Evolutionary conservation across 2,888 invertebrate species (phyloP), one percentile per base, ranked within the genome.

Genomic region (Drosophila ezoana): DNA sequence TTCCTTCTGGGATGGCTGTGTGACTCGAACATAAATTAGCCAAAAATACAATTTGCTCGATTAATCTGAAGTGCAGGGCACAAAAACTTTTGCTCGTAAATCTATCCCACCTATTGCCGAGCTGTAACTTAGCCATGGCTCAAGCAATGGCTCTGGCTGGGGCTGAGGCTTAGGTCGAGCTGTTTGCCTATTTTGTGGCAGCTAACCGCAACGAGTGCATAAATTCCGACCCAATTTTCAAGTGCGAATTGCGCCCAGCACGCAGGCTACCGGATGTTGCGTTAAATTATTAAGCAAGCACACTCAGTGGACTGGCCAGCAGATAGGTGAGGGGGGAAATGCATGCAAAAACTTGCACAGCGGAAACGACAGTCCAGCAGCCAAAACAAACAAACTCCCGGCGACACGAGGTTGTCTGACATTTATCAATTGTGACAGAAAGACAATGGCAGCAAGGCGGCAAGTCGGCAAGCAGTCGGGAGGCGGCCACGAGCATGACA

Each of bases 1-100:
- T 40, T 65, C 32, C 53, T 45, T 40, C 8, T 28, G 28, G 28
- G 28, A 28, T 8, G 28, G 28, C 28, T 28, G 2, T 37, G 49
- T 37, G 57, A 44, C 16, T 11, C 52, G n/a, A 54, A 67, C 79
- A 89, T 89, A 89, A 89, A 89, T 89, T 85, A 85, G 77, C 54
- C 61, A 63, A 69, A 76, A 89, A 85, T 89, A 81, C 79, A 89
- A 87, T 89, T 89, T 89, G 89, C 86, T 89, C 52, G 88, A 89
- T 89, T 89, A 85, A 88, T 89, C 88, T 86, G 74, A 79, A 76
- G 76, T 70, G 81, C 75, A 81, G 66, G 59, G 77, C 69, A 71
- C 64, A 79, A 86, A 85, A 89, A 89, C 64, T 88, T 84, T 74
- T 53, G 49, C 57, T 49, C 87, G 83, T 89, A 88, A 88, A 88